Evolutionary conservation across 1,140 invertebrate species (phyloP), one percentile per base, ranked within the genome.

Genomic region (Pseudomyrmex cubaensis): DNA sequence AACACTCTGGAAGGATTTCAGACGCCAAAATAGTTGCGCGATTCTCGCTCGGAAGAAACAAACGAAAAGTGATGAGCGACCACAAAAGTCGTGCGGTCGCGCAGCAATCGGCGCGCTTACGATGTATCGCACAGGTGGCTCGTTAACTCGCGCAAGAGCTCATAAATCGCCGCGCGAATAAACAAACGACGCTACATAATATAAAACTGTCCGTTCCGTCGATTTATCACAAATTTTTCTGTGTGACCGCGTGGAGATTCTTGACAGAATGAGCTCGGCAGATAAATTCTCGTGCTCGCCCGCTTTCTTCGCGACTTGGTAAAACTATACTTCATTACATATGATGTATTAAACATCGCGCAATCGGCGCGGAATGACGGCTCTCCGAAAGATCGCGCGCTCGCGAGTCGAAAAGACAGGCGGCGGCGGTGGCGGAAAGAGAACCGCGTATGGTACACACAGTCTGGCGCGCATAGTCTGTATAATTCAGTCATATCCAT

Each of bases 401-500:
- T 63, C 73, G 56, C 73, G 52, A 88, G 85, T 82, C 52, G 52
- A 46, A 86, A 76, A 86, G 87, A 89, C 69, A 90, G 83, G 5
- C 35, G 35, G 35, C 35, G 5, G 5, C 35, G 50, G 17, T 59
- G 48, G 62, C 69, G 61, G 80, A 77, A 50, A 90, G 85, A 85
- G 74, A 46, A 61, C 25, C 82, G 64, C 91, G 90, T 92, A 90
- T 91, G 90, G 90, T 92, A 91, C 90, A 92, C 88, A 90, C 91
- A 92, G 92, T 91, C 91, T 92, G 92, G 88, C 90, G 90, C 91
- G 90, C 91, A 91, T 90, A 90, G 89, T 91, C 91, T 92, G 91
- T 92, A 93, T 93, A 93, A 93, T 92, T 93, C 90, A 92, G 91
- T 92, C 92, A 92, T 93, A 92, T 92, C 92, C 91, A 92, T 92